Percentiles rank a stretch among this genome's conserved stretches.
phyloP scores from a whole-genome alignment of 1,140 invertebrate genomes.

The Antheraea mylitta region DNA sequence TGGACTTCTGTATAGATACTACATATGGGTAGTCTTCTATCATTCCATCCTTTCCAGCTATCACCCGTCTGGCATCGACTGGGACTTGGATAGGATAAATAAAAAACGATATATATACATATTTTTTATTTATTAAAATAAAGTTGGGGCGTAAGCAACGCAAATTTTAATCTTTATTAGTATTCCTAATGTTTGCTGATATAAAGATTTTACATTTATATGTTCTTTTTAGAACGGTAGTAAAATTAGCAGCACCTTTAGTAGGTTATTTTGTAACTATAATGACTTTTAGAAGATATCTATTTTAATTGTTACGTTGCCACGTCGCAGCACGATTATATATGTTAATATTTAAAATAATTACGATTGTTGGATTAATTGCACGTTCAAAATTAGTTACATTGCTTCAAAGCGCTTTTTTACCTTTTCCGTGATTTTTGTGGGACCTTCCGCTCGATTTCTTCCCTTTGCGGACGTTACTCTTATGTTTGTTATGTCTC shows the following conservation, averaged over 20 bases:
- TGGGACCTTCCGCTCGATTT: neutral
- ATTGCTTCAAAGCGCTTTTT: neutral
- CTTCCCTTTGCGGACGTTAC: neutral
- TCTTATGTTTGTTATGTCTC: neutral
- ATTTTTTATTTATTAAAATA: constrained; percentile 7
- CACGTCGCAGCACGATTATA: neutral
- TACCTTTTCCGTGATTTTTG: neutral
- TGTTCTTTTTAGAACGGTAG: no score
- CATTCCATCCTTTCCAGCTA: constrained; percentile 63
- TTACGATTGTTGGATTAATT: neutral
- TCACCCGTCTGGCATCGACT: constrained; percentile 49
- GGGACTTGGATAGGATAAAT: neutral
- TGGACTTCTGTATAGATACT: constrained; percentile 70
- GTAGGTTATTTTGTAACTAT: no score
- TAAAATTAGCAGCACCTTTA: no score
- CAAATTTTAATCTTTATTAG: neutral
- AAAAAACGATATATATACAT: constrained; percentile 7
- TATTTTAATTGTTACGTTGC: neutral
- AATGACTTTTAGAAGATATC: no score
- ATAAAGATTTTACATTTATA: no score
- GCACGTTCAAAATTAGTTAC: neutral
- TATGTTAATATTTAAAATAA: neutral
- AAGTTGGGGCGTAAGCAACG: neutral
- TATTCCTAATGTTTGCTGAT: no score
- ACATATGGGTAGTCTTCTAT: constrained; percentile 78